phyloP scores from a whole-genome alignment of 1,140 invertebrate species.

The Linepithema humile region DNA sequence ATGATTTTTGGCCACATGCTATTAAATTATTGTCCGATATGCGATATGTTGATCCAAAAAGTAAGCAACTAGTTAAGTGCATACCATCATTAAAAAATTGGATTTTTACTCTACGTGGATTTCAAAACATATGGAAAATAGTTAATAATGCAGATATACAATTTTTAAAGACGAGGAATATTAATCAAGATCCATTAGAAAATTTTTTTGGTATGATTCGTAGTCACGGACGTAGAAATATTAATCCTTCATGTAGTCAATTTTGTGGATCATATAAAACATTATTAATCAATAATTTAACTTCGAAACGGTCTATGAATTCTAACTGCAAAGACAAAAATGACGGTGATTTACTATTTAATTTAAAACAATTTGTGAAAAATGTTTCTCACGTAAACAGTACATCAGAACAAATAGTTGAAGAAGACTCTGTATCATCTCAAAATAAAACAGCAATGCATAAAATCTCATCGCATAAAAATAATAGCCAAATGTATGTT shows the following conservation, averaged over 20 bases:
- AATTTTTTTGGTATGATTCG: constrained; percentile 5
- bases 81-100: background rate
- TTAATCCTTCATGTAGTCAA: constrained; percentile 2
- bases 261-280: background rate
- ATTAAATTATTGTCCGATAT: background rate
- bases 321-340: too few relatives aligned
- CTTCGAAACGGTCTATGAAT: too few relatives aligned
- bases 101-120: background rate
- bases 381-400: too few relatives aligned
- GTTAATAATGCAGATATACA: background rate
- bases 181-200: constrained; percentile 1
- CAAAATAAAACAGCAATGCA: too few relatives aligned
- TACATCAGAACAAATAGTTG: too few relatives aligned
- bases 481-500: too few relatives aligned
- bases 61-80: background rate
- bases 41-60: background rate
- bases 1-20: background rate
- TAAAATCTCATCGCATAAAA: too few relatives aligned
- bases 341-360: too few relatives aligned
- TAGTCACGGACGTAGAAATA: background rate
- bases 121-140: background rate
- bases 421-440: too few relatives aligned
- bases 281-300: constrained; percentile 4
- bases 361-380: too few relatives aligned
- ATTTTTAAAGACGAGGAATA: background rate